phyloP scores from a whole-genome alignment of 2,888 invertebrate species.

The Agrotis exclamationis region DNA sequence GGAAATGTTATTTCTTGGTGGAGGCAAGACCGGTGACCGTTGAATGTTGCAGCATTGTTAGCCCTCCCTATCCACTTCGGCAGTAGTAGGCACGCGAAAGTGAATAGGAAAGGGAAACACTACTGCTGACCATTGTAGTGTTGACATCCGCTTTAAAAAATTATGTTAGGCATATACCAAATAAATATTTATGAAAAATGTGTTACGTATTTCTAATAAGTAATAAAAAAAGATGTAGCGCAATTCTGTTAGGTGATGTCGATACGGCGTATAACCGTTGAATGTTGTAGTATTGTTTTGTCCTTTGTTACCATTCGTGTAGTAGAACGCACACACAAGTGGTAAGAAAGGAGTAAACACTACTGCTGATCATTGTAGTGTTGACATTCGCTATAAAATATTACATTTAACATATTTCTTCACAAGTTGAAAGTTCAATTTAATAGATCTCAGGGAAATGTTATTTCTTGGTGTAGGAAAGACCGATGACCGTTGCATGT shows the following conservation, averaged over 20 bases:
- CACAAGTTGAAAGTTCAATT: too few relatives aligned
- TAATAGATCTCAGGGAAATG: too few relatives aligned
- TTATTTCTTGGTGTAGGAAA: background rate
- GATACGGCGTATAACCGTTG: background rate
- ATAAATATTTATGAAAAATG: too few relatives aligned
- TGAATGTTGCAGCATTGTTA: background rate
- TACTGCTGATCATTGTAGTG: too few relatives aligned
- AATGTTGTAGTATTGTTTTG: background rate
- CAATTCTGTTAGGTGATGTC: too few relatives aligned
- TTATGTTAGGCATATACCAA: too few relatives aligned
- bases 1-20: background rate
- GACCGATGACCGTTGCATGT: background rate
- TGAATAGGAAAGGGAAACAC: background rate
- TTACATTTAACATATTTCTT: too few relatives aligned
- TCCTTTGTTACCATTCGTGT: background rate
- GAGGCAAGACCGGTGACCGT: background rate
- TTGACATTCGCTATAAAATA: too few relatives aligned
- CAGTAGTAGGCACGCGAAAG: background rate
- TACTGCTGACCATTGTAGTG: background rate
- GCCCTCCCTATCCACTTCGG: too few relatives aligned
- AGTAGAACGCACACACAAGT: background rate
- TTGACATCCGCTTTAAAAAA: background rate
- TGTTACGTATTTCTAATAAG: too few relatives aligned
- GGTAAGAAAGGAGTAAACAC: background rate
- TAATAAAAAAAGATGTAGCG: too few relatives aligned